Evolutionary conservation across 2,888 invertebrate genomes (phyloP).

Genomic region (Cordylochernes scorpioides): DNA sequence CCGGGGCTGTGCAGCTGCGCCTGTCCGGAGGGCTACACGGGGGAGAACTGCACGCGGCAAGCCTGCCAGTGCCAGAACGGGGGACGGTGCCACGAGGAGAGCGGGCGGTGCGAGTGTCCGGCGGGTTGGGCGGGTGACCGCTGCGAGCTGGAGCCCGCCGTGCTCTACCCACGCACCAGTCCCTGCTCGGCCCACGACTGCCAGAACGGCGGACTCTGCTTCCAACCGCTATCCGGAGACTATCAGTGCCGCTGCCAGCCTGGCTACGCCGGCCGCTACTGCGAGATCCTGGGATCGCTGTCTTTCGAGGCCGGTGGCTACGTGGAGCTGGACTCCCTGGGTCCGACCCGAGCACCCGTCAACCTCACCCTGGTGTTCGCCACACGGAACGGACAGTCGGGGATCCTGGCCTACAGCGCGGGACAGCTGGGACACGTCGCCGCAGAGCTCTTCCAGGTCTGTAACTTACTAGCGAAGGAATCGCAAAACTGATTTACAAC

Average conservation of each 20-base stretch:
- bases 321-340: conserved; percentile 59
- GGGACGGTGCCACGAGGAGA: conserved; percentile 79
- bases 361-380: conserved; percentile 83
- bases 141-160: conserved; percentile 77
- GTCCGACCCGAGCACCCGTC: conserved; percentile 55
- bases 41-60: conserved; percentile 79
- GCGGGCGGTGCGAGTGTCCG: conserved; percentile 61
- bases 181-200: conserved; percentile 89
- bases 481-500: too few species aligned
- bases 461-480: too few species aligned
- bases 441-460: conserved; percentile 77
- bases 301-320: conserved; percentile 73
- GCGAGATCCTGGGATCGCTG: conserved; percentile 62
- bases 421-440: conserved; percentile 68
- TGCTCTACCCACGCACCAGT: conserved; percentile 62
- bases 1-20: too few species aligned
- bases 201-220: conserved; percentile 86
- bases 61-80: conserved; percentile 89
- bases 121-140: conserved; percentile 69
- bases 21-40: conserved; percentile 43
- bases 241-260: conserved; percentile 84
- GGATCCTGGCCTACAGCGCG: conserved; percentile 76
- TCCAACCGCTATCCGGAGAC: conserved; percentile 57
- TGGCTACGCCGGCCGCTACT: conserved; percentile 81
- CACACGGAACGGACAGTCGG: conserved; percentile 62